phyloP scores from a whole-genome alignment of 2,888 invertebrate genomes.

The Amblyteles armatorius region DNA sequence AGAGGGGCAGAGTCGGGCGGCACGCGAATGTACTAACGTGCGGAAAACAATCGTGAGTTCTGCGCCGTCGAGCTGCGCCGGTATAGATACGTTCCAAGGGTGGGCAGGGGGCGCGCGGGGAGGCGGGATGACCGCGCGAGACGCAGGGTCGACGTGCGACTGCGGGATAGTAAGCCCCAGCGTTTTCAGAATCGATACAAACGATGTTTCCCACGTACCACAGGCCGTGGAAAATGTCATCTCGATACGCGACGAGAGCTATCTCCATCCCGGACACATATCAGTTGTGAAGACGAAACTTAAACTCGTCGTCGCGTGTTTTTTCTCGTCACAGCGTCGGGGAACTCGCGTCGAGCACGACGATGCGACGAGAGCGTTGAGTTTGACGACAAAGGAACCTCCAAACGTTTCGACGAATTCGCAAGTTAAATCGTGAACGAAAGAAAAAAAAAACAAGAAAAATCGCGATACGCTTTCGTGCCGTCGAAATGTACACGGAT shows the following conservation, averaged over 20 bases:
- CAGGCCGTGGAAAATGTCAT: slow-evolving; percentile 65
- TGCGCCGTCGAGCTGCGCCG: slow-evolving; percentile 56
- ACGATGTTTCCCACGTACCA: slow-evolving; percentile 64
- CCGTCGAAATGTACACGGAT: neutral
- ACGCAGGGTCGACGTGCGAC: slow-evolving; percentile 69
- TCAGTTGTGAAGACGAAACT: slow-evolving; percentile 43
- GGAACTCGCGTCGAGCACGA: neutral
- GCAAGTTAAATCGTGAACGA: neutral
- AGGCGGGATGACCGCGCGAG: slow-evolving; percentile 55
- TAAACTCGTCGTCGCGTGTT: neutral
- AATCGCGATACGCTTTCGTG: neutral
- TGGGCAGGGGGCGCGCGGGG: slow-evolving; percentile 4
- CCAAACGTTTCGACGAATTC: neutral
- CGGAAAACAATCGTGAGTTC: slow-evolving; percentile 40
- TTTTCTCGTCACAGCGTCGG: neutral
- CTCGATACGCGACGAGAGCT: slow-evolving; percentile 57
- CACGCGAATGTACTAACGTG: slow-evolving; percentile 7
- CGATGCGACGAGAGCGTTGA: neutral
- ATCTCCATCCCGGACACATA: slow-evolving; percentile 42
- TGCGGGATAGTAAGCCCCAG: slow-evolving; percentile 70
- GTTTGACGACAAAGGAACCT: neutral
- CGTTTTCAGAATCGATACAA: slow-evolving; percentile 70
- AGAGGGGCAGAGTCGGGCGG: neutral
- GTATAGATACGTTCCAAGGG: slow-evolving; percentile 35
- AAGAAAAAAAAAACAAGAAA: neutral